Evolutionary conservation across 2,888 invertebrate species (phyloP).

Genomic region (Leistus spinibarbis): DNA sequence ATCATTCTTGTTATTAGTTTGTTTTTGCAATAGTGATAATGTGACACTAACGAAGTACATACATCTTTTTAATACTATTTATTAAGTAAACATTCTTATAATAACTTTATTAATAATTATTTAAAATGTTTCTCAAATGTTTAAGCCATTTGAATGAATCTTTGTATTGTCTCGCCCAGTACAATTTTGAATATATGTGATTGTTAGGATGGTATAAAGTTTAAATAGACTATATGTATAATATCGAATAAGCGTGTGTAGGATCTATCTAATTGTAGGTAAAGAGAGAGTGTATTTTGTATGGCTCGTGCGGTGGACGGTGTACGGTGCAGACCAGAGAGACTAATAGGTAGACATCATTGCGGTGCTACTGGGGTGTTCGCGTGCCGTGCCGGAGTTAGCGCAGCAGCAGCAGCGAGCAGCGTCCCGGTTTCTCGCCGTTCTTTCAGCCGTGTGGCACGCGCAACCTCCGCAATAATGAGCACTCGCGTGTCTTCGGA

Average conservation of each 20-base stretch:
- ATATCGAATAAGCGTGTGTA: neutral
- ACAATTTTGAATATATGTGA: no score
- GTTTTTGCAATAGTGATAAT: no score
- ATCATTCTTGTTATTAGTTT: no score
- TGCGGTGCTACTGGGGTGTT: constrained; percentile 5
- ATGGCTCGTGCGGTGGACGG: neutral
- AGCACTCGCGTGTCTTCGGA: neutral
- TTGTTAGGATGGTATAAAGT: no score
- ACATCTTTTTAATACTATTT: no score
- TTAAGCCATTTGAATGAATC: no score
- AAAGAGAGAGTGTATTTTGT: constrained; percentile 2
- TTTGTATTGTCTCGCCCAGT: no score
- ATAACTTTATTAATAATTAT: no score
- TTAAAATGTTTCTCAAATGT: no score
- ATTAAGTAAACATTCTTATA: no score
- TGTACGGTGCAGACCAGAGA: neutral
- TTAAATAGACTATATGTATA: neutral
- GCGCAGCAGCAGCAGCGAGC: neutral
- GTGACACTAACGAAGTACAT: no score
- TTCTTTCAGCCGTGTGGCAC: neutral
- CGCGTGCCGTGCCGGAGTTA: neutral
- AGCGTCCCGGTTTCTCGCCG: neutral
- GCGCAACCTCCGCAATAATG: neutral
- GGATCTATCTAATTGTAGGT: neutral
- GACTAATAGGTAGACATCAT: constrained; percentile 5